Base-by-base conservation (phyloP, 2,888 invertebrate genomes). In the Hypolimnas misippus region DNA sequence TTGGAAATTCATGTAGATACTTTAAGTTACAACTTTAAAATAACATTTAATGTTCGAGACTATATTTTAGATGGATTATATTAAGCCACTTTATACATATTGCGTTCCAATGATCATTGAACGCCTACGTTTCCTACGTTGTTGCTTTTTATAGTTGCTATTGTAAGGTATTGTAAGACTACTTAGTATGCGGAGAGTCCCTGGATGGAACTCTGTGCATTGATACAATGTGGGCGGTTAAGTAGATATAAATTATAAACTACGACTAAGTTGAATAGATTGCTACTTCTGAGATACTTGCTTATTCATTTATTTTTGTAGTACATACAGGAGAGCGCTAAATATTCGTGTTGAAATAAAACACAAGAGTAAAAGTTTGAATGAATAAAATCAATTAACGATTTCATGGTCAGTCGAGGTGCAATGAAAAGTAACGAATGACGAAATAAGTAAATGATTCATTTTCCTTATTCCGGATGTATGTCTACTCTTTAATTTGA, bases 161-260 rank as follows among this genome's bases (percentile, higher is more conserved):
- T 86, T 85, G 80, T 82, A 76, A 76, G 75, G 75, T 49, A 21
- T 25, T 81, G 81, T 82, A 74, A 73, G 68, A 62, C 78, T 83
- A 78, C 71, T 87, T 84, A 81, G 83, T 86, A 86, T 86, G 82
- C 83, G 72, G 66, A 72, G 75, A 74, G 78, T 78, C 76, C 75
- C 72, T 66, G 70, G 72, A 65, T 68, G 69, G 66, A 74, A 73
- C 73, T 73, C 72, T 69, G 73, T 69, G 73, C 70, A 70, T 70
- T 74, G 75, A 79, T 82, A 86, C 81, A 83, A 77, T 79, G 82
- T 79, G 69, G 77, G 78, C 78, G 77, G 74, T 76, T 78, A 81
- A 79, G 79, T 76, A 79, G 67, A 66, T 73, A 76, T 69, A 29
- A 29, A 49, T 49, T 29, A 29, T 49, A 49, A 29, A 14, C 49